A percentile compares a stretch with the other conserved stretches of the same genome.
Conservation (phyloP, 2,888 invertebrate genomes). For the Lepidonotus clava region DNA sequence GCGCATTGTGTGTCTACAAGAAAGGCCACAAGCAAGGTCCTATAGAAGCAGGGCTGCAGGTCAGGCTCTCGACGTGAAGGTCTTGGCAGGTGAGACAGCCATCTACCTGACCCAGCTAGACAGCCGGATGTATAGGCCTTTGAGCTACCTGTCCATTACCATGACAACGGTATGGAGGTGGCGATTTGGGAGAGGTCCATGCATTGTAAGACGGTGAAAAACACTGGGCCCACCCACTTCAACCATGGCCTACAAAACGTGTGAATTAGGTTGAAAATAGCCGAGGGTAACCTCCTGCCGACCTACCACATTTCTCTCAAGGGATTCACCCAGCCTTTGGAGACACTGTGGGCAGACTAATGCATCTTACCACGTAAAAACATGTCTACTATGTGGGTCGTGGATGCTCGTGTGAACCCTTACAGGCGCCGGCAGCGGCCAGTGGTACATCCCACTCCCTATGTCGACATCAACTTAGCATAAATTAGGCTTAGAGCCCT, state of each 20-base stretch:
- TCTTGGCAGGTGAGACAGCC: conserved; percentile 35
- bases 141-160: conserved; percentile 25
- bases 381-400: background rate
- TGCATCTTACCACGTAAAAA: no score
- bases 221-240: conserved; percentile 11
- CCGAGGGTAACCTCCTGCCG: background rate
- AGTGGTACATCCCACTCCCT: background rate
- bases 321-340: no score
- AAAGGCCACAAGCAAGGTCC: background rate
- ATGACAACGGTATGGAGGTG: background rate
- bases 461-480: conserved; percentile 20
- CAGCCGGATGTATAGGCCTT: background rate
- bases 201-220: conserved; percentile 28
- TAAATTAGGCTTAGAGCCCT: background rate
- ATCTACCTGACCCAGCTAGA: conserved; percentile 21
- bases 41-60: background rate
- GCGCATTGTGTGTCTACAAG: background rate
- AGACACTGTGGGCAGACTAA: no score
- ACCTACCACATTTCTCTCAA: background rate
- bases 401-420: background rate
- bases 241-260: background rate
- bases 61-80: no score
- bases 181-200: background rate
- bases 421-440: background rate
- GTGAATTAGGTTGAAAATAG: background rate